A percentile compares a stretch with the other conserved stretches of the same genome.
Evolutionary conservation across 2,113 vertebrate species (phyloP).

Genomic region (Hipposideros armiger): DNA sequence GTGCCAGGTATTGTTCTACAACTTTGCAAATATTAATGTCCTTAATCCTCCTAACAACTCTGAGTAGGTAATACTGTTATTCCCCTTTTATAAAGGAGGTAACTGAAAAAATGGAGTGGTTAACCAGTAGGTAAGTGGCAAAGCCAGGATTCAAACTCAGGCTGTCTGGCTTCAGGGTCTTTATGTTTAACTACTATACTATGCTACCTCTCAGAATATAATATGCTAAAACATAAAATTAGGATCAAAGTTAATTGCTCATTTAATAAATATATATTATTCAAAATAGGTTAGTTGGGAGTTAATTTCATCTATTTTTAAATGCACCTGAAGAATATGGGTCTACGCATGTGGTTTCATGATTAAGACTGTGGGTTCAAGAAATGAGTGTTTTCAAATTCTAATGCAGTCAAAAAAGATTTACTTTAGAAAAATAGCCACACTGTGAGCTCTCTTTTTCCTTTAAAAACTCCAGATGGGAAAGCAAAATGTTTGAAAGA

Average conservation of each 20-base stretch:
- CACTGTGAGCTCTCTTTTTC: neutral
- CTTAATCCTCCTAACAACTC: neutral
- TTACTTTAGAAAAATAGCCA: conserved; percentile 26
- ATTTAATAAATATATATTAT: conserved; percentile 1
- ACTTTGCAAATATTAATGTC: conserved; percentile 33
- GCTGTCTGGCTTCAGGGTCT: neutral
- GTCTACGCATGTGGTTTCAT: neutral
- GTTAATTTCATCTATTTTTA: conserved; percentile 27
- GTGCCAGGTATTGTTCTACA: neutral
- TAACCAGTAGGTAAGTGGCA: neutral
- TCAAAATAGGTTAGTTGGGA: conserved; percentile 37
- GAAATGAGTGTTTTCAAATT: conserved; percentile 32
- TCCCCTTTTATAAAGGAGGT: neutral
- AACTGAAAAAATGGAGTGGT: neutral
- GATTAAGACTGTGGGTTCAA: neutral
- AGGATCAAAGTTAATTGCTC: neutral
- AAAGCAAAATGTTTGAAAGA: conserved; percentile 20
- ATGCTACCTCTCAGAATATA: neutral
- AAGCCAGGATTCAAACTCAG: too few species aligned
- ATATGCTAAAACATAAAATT: conserved; percentile 1
- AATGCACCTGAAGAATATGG: neutral
- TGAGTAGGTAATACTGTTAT: neutral
- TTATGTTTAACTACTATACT: neutral
- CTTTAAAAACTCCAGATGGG: neutral
- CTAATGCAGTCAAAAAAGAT: neutral